Base-by-base conservation (phyloP, 2,113 vertebrate genomes). In the Thalassarche chlororhynchos region DNA sequence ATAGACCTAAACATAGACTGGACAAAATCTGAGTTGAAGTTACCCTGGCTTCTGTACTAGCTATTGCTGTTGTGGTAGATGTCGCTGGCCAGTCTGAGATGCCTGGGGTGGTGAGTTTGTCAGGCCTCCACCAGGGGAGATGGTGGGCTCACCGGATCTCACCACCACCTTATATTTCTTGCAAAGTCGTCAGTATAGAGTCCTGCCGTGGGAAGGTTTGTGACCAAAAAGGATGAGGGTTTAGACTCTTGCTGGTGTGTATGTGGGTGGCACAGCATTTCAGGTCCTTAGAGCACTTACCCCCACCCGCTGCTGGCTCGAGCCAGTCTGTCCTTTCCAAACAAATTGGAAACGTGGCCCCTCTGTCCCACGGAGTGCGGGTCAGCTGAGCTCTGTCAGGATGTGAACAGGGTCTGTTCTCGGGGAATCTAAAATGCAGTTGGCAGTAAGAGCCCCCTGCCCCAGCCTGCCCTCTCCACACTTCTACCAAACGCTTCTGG, bases 201-300 rank as follows among this genome's bases (percentile, higher is more conserved):
- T 94, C 93, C 93, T 96, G 84, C 92, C 3, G 0, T 84, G 69
- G 74, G 91, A 97, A 94, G 83, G 89, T 86, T 96, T 97, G 97
- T 98, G 98, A 98, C 98, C 98, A 98, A 98, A 98, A 95, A 92
- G 40, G 84, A 87, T 42, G 81, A 96, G 93, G 89, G 96, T 89
- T 95, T 97, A 82, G 96, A 87, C 91, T 94, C 92, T 94, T 96
- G 88, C 95, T 96, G 95, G 70, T 95, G 69, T 84, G 57, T 93
- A 54, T 38, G 86, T 92, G 94, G 84, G 92, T 86, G 79, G 94
- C 92, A 47, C 89, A 96, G 91, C 92, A 93, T 95, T 98, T 93
- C 72, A 8, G 87, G 95, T 85, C 93, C 58, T 87, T 51, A 7
- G 92, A 93, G 87, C 89, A 49, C 91, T 96, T 85, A 52, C 40